Conservation (phyloP, 1,140 invertebrate genomes). For the Lanistes nyassanus region DNA sequence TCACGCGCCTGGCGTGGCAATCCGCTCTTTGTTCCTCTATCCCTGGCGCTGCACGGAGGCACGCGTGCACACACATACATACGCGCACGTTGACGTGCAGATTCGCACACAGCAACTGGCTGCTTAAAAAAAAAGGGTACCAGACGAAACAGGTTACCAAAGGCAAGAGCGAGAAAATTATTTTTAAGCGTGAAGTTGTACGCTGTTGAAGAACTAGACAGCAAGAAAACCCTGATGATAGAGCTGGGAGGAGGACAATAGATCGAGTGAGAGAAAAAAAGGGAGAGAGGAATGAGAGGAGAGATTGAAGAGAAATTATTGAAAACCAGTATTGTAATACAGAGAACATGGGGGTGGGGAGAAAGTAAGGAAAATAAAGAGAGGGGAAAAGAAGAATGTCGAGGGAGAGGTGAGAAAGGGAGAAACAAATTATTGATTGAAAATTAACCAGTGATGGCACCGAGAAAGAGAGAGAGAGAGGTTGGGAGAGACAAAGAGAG, state of each 20-base stretch:
- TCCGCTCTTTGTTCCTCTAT: too few species aligned
- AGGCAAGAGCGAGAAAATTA: too few species aligned
- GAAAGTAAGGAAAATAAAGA: neutral
- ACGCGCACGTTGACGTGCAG: too few species aligned
- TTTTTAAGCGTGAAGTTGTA: too few species aligned
- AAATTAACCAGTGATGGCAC: neutral
- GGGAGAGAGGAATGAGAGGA: conserved; percentile 19
- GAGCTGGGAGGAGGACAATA: neutral
- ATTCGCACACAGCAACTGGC: too few species aligned
- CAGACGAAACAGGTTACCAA: too few species aligned
- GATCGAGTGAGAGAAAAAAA: conserved; percentile 25
- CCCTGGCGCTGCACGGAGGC: too few species aligned
- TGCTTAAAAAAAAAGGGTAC: too few species aligned
- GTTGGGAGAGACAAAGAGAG: too few species aligned
- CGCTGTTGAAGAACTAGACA: conserved; percentile 20
- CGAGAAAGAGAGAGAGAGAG: too few species aligned
- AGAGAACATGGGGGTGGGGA: neutral
- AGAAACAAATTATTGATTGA: neutral
- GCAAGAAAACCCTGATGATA: conserved; percentile 22
- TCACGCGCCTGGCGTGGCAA: too few species aligned
- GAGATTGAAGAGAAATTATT: conserved; percentile 12
- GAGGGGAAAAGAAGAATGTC: neutral
- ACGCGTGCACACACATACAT: too few species aligned
- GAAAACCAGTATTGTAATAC: neutral
- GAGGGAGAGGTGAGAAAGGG: neutral